A percentile compares a stretch with the other conserved stretches of the same genome.
phyloP scores from a whole-genome alignment of 2,797 vertebrate species.

The Poecilia gillii region DNA sequence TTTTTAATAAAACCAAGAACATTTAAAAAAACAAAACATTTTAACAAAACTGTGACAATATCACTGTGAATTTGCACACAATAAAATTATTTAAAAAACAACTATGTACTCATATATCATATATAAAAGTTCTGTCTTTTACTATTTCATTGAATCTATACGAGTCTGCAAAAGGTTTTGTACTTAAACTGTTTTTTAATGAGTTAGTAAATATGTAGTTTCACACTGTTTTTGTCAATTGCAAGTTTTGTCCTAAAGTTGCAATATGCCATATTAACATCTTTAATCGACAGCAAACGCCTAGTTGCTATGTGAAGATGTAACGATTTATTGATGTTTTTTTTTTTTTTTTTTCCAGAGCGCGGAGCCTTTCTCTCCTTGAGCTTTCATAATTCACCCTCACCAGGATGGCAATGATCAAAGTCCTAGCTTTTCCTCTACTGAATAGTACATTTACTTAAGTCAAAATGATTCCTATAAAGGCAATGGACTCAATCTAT shows the following conservation, averaged over 20 bases:
- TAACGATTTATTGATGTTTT: background rate
- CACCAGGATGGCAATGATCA: background rate
- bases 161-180: background rate
- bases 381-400: background rate
- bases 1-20: background rate
- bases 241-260: background rate
- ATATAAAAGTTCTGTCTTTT: background rate
- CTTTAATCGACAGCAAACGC: background rate
- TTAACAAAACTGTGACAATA: background rate
- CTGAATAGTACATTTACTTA: background rate
- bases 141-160: background rate
- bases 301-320: background rate
- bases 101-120: background rate
- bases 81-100: background rate
- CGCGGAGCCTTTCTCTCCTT: background rate
- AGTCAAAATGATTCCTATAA: background rate
- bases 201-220: background rate
- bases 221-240: background rate
- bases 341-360: background rate
- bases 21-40: background rate
- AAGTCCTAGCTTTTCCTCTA: background rate
- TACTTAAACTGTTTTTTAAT: background rate
- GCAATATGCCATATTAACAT: background rate
- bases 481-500: background rate
- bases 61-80: background rate